phyloP scores from a whole-genome alignment of 2,113 vertebrate species.

The Riparia riparia region DNA sequence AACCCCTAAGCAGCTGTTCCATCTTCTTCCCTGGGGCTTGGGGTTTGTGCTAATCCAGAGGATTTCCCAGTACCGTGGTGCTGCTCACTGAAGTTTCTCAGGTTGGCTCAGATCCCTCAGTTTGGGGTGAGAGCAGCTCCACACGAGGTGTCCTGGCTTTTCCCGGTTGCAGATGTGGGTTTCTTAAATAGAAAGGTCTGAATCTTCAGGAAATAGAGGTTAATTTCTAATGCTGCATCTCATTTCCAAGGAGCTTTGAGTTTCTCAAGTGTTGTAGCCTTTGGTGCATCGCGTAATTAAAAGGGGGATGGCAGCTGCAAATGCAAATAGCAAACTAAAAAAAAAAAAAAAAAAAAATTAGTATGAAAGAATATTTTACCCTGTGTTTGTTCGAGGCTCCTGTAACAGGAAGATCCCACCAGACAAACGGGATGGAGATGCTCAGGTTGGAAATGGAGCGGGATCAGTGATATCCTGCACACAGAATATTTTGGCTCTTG shows the following conservation, averaged over 20 bases:
- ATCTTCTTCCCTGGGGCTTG: background rate
- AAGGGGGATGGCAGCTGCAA: background rate
- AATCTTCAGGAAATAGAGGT: background rate
- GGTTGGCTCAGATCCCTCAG: background rate
- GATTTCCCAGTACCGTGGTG: fast-evolving
- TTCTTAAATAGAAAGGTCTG: background rate
- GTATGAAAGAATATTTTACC: background rate
- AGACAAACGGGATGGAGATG: background rate
- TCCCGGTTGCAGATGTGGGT: background rate
- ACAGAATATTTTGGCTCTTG: background rate
- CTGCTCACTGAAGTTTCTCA: background rate
- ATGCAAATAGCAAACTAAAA: background rate
- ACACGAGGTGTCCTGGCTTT: background rate
- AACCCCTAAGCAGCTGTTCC: background rate
- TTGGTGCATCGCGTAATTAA: background rate
- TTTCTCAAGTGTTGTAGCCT: background rate
- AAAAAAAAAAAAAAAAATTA: background rate
- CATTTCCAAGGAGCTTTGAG: background rate
- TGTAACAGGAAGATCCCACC: background rate
- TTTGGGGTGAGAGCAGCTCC: background rate
- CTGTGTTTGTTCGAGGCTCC: background rate
- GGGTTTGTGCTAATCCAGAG: background rate
- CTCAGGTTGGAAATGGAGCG: background rate
- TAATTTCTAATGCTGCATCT: background rate
- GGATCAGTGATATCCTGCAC: fast-evolving